Conservation (phyloP, 2,113 vertebrate species). For the Eulemur rufifrons region DNA sequence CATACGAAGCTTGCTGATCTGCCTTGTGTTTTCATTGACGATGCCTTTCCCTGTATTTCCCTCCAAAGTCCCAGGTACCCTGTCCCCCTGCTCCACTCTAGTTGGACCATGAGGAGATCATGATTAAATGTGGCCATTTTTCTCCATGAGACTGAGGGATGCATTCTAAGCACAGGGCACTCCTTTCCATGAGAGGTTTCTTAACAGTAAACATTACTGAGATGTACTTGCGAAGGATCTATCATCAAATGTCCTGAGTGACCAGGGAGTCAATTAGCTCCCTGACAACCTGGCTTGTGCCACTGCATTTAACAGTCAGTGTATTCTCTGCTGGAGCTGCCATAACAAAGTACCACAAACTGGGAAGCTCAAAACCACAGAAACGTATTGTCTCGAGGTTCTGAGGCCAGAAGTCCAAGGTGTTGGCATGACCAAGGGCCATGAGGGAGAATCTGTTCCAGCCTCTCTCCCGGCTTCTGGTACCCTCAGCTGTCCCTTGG, state of each 20-base stretch:
- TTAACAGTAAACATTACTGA: accelerated
- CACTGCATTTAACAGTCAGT: accelerated
- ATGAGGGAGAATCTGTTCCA: accelerated
- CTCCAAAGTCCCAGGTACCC: background rate
- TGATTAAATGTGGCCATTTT: accelerated
- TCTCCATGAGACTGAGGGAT: background rate
- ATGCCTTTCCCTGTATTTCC: background rate
- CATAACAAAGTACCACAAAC: accelerated
- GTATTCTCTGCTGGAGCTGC: background rate
- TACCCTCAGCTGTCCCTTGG: accelerated
- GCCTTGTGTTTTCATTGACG: background rate
- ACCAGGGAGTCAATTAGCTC: accelerated
- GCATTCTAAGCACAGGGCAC: accelerated
- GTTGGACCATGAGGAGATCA: accelerated
- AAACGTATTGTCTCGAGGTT: accelerated
- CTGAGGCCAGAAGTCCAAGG: no score
- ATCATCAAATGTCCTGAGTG: accelerated
- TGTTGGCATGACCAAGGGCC: background rate
- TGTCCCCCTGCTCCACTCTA: accelerated
- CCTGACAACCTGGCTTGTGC: no score
- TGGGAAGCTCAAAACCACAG: background rate
- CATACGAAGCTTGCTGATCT: background rate
- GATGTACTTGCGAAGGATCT: accelerated
- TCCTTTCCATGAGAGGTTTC: background rate
- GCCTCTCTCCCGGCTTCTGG: background rate